Conservation (phyloP, 2,797 vertebrate species). For the Anabacerthia variegaticeps region DNA sequence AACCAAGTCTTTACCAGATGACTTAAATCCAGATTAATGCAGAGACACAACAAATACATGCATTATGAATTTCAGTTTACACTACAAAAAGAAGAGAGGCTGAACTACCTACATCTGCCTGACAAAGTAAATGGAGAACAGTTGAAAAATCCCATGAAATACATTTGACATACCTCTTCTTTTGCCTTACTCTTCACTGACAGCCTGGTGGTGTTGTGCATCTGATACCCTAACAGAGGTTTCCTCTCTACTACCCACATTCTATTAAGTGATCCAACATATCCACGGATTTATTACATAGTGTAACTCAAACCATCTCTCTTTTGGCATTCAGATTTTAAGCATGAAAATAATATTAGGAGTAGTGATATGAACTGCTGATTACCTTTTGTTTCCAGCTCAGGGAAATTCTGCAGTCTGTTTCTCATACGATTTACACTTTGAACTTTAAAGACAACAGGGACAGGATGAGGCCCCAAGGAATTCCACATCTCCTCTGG, state of each 20-base stretch:
- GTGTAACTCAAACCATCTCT: not conserved
- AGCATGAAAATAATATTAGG: not conserved
- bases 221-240: rapidly evolving
- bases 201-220: not conserved
- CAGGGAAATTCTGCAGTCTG: slow-evolving; percentile 87
- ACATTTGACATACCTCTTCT: not conserved
- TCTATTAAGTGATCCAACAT: not conserved
- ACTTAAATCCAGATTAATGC: not conserved
- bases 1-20: not conserved
- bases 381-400: slow-evolving; percentile 88
- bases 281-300: not conserved
- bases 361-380: not conserved
- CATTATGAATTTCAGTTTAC: not conserved
- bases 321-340: not conserved
- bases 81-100: not conserved
- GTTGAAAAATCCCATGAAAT: not conserved
- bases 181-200: not conserved
- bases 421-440: slow-evolving; percentile 89
- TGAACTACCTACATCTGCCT: not conserved
- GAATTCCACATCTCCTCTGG: slow-evolving; percentile 87
- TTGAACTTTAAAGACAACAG: slow-evolving; percentile 90
- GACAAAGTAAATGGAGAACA: not conserved
- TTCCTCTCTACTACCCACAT: not conserved
- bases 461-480: slow-evolving; percentile 89
- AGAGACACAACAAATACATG: not conserved